Evolutionary conservation across 1,140 invertebrate genomes (phyloP).

Genomic region (Scaptomyza hsui): DNA sequence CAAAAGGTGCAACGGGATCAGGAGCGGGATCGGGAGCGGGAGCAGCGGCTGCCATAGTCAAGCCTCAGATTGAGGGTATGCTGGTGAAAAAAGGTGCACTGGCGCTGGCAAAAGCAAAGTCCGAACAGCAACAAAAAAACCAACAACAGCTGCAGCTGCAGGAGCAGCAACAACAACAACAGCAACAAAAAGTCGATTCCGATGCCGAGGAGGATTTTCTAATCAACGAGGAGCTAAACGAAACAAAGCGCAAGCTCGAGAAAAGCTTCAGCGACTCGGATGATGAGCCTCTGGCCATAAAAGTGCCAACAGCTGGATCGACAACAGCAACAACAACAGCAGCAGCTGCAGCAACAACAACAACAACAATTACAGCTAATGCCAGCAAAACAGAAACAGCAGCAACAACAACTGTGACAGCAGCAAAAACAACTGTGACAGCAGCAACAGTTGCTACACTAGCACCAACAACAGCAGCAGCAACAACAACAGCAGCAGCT

Average conservation of each 20-base stretch:
- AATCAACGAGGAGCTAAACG: constrained; percentile 78
- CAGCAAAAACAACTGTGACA: constrained; percentile 4
- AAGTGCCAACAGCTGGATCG: constrained; percentile 77
- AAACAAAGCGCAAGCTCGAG: constrained; percentile 83
- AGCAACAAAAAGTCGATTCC: constrained; percentile 70
- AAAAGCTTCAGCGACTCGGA: constrained; percentile 86
- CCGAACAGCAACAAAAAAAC: constrained; percentile 48
- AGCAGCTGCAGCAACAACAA: constrained; percentile 19
- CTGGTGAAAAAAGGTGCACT: constrained; percentile 75
- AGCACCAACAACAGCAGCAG: not conserved
- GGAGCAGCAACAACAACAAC: constrained; percentile 46
- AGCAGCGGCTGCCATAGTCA: constrained; percentile 15
- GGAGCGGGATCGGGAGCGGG: not conserved
- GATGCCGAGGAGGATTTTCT: constrained; percentile 82
- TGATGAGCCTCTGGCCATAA: constrained; percentile 86
- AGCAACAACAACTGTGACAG: not conserved
- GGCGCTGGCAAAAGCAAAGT: constrained; percentile 67
- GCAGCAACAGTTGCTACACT: not conserved
- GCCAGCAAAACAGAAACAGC: constrained; percentile 1
- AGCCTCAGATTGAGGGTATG: constrained; percentile 79
- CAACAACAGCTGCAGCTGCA: constrained; percentile 64
- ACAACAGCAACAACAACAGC: constrained; percentile 35
- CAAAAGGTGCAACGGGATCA: constrained; percentile 16
- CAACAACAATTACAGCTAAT: constrained; percentile 1
- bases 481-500: not conserved